phyloP scores from a whole-genome alignment of 2,797 vertebrate species.

The Trachurus trachurus region DNA sequence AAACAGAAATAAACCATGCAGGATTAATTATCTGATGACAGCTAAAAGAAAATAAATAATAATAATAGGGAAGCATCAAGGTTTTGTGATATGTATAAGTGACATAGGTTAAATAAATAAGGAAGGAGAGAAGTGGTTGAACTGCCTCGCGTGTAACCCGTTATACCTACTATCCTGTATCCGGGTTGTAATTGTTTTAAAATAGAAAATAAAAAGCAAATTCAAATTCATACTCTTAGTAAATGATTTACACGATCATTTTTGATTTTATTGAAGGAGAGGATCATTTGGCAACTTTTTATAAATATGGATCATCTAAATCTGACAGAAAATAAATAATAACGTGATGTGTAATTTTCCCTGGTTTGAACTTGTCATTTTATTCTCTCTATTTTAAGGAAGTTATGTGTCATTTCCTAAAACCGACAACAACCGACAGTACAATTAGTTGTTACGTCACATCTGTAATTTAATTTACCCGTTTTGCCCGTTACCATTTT shows the following conservation, averaged over 20 bases:
- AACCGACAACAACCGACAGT: neutral
- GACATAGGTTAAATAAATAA: neutral
- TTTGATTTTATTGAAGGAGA: too few relatives aligned
- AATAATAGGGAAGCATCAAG: neutral
- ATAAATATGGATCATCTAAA: too few relatives aligned
- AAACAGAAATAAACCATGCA: neutral
- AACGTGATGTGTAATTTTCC: too few relatives aligned
- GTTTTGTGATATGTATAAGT: neutral
- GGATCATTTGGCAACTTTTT: too few relatives aligned
- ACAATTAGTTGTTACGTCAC: neutral
- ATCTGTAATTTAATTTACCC: neutral
- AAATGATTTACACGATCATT: too few relatives aligned
- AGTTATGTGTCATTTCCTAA: neutral
- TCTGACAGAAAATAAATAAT: too few relatives aligned
- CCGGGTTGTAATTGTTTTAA: too few relatives aligned
- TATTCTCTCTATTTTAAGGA: neutral
- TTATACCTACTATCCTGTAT: too few relatives aligned
- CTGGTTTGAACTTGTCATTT: neutral
- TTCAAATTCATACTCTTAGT: too few relatives aligned
- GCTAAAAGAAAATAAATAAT: neutral
- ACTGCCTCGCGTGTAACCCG: too few relatives aligned
- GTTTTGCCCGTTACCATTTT: neutral
- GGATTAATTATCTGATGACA: neutral
- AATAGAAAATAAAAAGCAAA: too few relatives aligned
- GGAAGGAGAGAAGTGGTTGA: neutral